phyloP scores from a whole-genome alignment of 1,140 invertebrate species.

The Scaptomyza graminum region DNA sequence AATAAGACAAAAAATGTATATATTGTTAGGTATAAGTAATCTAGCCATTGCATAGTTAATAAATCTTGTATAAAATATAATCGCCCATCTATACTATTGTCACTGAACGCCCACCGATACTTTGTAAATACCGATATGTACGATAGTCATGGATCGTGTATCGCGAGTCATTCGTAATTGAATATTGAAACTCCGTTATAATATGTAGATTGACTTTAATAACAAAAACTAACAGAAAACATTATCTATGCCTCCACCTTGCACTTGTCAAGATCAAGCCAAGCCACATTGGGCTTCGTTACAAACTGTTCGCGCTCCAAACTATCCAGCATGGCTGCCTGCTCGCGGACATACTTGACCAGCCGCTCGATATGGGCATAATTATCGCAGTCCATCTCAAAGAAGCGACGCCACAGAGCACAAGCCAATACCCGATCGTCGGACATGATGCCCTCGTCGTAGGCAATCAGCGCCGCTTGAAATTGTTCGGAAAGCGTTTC shows the following conservation, averaged over 20 bases:
- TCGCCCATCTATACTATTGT: no score
- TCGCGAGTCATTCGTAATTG: no score
- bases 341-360: constrained; percentile 89
- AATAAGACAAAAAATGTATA: constrained; percentile 12
- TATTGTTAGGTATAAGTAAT: no score
- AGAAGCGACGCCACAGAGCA: constrained; percentile 93
- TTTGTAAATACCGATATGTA: no score
- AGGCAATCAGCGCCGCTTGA: constrained; percentile 92
- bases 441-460: constrained; percentile 92
- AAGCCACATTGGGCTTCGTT: constrained; percentile 77
- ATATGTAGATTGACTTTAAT: constrained; percentile 46
- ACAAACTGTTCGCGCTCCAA: constrained; percentile 83
- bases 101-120: no score
- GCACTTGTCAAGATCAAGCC: constrained; percentile 80
- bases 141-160: no score
- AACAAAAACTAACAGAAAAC: constrained; percentile 41
- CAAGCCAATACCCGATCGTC: constrained; percentile 90
- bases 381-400: constrained; percentile 86
- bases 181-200: no score
- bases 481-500: constrained; percentile 89
- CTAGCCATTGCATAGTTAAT: no score
- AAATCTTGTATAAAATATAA: no score
- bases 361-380: constrained; percentile 87
- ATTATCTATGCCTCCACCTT: constrained; percentile 45
- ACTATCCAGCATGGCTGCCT: constrained; percentile 86